phyloP scores from a whole-genome alignment of 2,797 vertebrate species.

The Aselliscus stoliczkanus region DNA sequence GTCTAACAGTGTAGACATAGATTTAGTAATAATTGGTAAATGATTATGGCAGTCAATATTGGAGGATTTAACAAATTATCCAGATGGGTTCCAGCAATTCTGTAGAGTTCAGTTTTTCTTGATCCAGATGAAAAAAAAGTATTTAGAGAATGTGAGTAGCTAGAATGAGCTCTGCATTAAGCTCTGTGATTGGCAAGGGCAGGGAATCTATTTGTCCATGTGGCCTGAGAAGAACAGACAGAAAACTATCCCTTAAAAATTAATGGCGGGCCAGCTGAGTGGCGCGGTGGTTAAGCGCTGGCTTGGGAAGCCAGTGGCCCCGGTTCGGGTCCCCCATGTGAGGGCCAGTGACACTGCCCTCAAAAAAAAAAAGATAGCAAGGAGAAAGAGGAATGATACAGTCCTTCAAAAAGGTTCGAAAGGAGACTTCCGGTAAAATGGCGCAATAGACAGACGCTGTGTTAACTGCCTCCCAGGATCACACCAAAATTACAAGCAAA shows the following conservation, averaged over 20 bases:
- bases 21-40: background rate
- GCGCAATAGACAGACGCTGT: too few species aligned
- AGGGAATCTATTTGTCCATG: background rate
- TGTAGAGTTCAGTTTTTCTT: background rate
- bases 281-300: too few species aligned
- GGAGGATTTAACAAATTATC: background rate
- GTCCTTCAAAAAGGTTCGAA: background rate
- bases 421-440: too few species aligned
- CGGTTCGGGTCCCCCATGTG: too few species aligned
- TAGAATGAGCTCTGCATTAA: background rate
- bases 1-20: background rate
- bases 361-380: too few species aligned
- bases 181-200: background rate
- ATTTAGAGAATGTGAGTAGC: background rate
- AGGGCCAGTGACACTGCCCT: too few species aligned
- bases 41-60: background rate
- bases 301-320: too few species aligned
- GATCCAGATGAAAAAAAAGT: background rate
- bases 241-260: constrained; percentile 14
- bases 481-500: too few species aligned
- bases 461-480: too few species aligned
- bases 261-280: background rate
- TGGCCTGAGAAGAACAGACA: background rate
- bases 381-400: background rate
- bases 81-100: background rate